Evolutionary conservation across 2,888 invertebrate genomes (phyloP), one percentile per base, ranked within the genome.

Genomic region (Eustalomyia histrio): DNA sequence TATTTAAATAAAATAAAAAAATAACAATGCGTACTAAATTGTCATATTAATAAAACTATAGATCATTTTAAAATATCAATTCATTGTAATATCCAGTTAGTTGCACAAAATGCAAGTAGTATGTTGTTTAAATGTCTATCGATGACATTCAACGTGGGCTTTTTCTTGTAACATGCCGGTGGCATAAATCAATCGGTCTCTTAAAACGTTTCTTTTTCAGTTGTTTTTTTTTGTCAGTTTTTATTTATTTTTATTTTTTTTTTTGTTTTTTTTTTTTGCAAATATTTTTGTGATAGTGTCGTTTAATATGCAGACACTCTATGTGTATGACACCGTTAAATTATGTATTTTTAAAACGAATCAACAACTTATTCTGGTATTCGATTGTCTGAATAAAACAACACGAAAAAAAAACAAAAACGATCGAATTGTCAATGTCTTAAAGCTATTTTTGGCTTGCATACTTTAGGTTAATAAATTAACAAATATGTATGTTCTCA

Each of bases 241-340:
- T 18, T 58, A 17, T 57, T 18, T 43, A 52, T 53, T 29, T 12
- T 29, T 24, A 53, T n/a, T n/a, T 72, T 18, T 57, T 18, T 58
- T 35, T 65, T 14, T 57, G 43, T 63, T 52, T 65, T 33, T 39
- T 14, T 61, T 52, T 67, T 64, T 74, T 17, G 64, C 65, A 61
- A 71, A 78, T 75, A 83, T 80, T 83, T 84, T 83, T 81, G 74
- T 80, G 79, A 82, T 84, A 82, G 79, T 85, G 84, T 84, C 85
- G 84, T 76, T 81, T 81, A 81, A 76, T 81, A 81, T 81, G 73
- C 80, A 81, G 76, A 83, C 80, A 80, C 76, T 81, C 74, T 78
- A 74, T 60, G 57, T 78, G 78, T 74, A 78, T 74, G 81, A 71
- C 81, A 78, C 81, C 81, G 76, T 81, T 78, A 81, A 81, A 78